These are phyloP conservation scores for Cepaea hortensis DNA, from an alignment of 2,888 invertebrate genomes.

Conservation along the genomic window DNA sequence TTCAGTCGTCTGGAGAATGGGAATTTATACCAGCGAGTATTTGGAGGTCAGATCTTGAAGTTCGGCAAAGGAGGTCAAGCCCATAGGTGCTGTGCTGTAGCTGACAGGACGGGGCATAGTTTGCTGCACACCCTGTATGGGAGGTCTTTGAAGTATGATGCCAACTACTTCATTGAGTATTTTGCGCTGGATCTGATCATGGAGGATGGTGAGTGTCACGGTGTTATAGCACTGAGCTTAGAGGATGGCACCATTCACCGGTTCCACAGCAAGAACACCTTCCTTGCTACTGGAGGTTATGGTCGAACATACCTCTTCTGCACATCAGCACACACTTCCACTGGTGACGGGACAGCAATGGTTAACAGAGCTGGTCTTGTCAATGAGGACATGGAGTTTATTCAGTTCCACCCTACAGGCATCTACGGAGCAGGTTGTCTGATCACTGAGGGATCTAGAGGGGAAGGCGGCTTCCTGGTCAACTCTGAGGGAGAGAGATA, in stretches of 20 bases:
- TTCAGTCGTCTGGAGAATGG: constrained; percentile 95
- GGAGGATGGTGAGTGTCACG: constrained; percentile 86
- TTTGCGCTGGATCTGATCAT: constrained; percentile 97
- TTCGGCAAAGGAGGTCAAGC: constrained; percentile 99
- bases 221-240: constrained; percentile 91
- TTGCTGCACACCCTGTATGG: constrained; percentile 97
- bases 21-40: constrained; percentile 87
- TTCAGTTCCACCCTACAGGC: constrained; percentile 98
- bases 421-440: constrained; percentile 99
- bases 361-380: constrained; percentile 93
- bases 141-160: constrained; percentile 92
- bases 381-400: constrained; percentile 97
- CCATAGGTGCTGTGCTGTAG: constrained; percentile 96
- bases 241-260: constrained; percentile 98
- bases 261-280: constrained; percentile 87
- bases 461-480: constrained; percentile 96
- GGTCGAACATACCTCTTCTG: constrained; percentile 96
- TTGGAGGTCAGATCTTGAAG: constrained; percentile 97
- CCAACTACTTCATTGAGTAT: constrained; percentile 98
- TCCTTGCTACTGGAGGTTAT: constrained; percentile 80
- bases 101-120: constrained; percentile 98
- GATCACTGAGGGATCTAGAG: constrained; percentile 96
- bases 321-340: constrained; percentile 99
- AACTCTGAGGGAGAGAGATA: constrained; percentile 98
- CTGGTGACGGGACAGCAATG: constrained; percentile 95